Evolutionary conservation across 2,113 vertebrate species (phyloP).

Genomic region (Tetrax tetrax): DNA sequence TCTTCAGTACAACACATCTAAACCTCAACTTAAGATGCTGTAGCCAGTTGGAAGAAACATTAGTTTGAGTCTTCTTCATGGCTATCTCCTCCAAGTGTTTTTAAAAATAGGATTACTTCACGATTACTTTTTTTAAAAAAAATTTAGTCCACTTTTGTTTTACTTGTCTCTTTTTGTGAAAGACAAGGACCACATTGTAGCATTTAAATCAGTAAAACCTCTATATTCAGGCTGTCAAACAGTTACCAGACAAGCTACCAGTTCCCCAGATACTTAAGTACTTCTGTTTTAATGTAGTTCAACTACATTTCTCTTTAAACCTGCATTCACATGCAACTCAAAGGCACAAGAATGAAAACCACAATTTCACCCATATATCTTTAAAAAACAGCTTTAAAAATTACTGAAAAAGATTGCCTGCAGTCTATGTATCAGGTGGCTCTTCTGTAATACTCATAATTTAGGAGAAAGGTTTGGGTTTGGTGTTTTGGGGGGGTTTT

Average conservation of each 20-base stretch:
- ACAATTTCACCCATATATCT: rapidly evolving
- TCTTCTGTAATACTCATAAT: neutral
- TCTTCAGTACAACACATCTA: neutral
- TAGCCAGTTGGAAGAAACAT: neutral
- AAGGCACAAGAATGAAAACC: neutral
- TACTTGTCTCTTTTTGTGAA: neutral
- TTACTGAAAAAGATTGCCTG: neutral
- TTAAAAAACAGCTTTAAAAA: neutral
- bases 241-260: neutral
- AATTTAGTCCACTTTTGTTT: neutral
- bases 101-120: neutral
- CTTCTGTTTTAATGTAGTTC: neutral
- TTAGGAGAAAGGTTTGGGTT: neutral
- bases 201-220: neutral
- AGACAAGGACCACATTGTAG: neutral
- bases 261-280: neutral
- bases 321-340: neutral
- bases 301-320: neutral
- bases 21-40: neutral
- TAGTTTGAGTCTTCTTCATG: neutral
- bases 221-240: neutral
- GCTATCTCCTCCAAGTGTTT: neutral
- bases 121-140: neutral
- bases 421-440: neutral
- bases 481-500: neutral